Percentiles rank a stretch among this genome's conserved stretches.
These are phyloP conservation scores for Podiceps cristatus DNA, from an alignment of 2,113 vertebrate species.

Conservation along the genomic window DNA sequence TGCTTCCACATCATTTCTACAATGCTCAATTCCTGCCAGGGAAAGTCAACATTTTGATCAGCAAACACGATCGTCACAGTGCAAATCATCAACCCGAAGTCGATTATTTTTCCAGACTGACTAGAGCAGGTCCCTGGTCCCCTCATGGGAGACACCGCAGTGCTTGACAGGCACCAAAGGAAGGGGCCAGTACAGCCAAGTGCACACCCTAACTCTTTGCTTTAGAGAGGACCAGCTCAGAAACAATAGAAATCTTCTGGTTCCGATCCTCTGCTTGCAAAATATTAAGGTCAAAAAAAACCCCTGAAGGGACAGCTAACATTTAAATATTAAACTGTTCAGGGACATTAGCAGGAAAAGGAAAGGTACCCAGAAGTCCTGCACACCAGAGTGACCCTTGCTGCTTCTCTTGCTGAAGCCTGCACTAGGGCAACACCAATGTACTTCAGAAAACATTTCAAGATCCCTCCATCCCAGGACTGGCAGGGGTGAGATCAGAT, in stretches of 20 bases:
- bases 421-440: background rate
- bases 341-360: background rate
- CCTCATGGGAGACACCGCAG: background rate
- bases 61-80: background rate
- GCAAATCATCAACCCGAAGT: background rate
- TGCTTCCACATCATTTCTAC: constrained; percentile 7
- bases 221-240: background rate
- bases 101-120: background rate
- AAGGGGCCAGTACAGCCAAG: background rate
- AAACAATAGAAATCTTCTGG: constrained; percentile 9
- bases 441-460: background rate
- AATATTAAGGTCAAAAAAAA: background rate
- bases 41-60: background rate
- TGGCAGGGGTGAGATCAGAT: background rate
- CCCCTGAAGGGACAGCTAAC: background rate
- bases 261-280: background rate
- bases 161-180: background rate
- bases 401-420: background rate
- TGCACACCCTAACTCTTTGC: background rate
- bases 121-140: background rate
- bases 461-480: background rate
- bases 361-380: background rate
- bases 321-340: background rate
- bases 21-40: background rate
- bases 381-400: background rate